phyloP scores from a whole-genome alignment of 2,888 invertebrate species.

The Conchocele bisecta region DNA sequence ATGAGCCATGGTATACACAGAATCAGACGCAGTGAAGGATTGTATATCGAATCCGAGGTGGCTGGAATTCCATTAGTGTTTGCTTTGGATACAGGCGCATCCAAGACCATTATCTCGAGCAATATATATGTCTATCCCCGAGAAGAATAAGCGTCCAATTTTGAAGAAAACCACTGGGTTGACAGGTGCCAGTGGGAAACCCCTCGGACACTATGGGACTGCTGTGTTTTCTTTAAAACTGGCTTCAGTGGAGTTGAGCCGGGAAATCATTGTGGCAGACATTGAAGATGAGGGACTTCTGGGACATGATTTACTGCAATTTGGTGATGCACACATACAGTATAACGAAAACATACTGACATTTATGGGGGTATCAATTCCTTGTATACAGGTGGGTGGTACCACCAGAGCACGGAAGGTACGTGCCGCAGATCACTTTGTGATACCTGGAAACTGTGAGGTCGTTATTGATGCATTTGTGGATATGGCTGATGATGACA shows the following conservation, averaged over 20 bases:
- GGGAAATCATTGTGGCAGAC: slow-evolving; percentile 7
- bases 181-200: slow-evolving; percentile 8
- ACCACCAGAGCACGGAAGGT: background rate
- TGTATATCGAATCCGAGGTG: slow-evolving; percentile 13
- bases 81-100: slow-evolving; percentile 24
- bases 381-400: slow-evolving; percentile 1
- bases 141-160: background rate
- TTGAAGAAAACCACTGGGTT: background rate
- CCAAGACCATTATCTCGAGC: slow-evolving; percentile 13
- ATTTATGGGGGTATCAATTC: background rate
- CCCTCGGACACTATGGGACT: slow-evolving; percentile 4
- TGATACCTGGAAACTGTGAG: slow-evolving; percentile 5
- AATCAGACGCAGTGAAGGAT: background rate
- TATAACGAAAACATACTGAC: background rate
- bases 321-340: slow-evolving; percentile 7
- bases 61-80: slow-evolving; percentile 10
- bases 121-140: slow-evolving; percentile 9
- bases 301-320: slow-evolving; percentile 8
- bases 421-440: background rate
- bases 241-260: background rate
- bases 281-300: slow-evolving; percentile 18
- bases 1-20: background rate
- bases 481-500: slow-evolving; percentile 1
- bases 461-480: slow-evolving; percentile 1
- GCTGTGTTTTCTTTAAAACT: background rate